phyloP scores from a whole-genome alignment of 1,140 invertebrate genomes.

The Rhynchophorus ferrugineus region DNA sequence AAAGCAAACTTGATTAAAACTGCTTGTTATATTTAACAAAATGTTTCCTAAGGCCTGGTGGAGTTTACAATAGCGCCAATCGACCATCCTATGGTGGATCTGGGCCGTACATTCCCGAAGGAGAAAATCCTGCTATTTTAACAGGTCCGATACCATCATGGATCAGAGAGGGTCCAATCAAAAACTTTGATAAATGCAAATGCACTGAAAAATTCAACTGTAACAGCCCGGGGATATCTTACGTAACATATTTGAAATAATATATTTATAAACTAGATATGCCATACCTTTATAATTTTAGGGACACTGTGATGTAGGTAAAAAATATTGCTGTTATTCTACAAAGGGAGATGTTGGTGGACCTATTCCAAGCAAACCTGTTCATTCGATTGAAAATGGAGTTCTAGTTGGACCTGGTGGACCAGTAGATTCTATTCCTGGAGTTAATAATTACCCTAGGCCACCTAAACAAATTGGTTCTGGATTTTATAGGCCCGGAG shows the following conservation, averaged over 20 bases:
- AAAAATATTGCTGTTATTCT: constrained; percentile 47
- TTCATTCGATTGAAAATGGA: constrained; percentile 38
- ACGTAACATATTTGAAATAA: constrained; percentile 38
- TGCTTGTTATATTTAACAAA: not conserved
- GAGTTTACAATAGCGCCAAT: constrained; percentile 19
- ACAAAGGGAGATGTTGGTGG: constrained; percentile 36
- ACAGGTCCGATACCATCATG: constrained; percentile 43
- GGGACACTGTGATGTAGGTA: constrained; percentile 47
- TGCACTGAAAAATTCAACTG: constrained; percentile 52
- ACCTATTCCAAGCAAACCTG: constrained; percentile 30
- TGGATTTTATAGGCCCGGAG: constrained; percentile 24
- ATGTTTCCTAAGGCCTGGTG: constrained; percentile 24
- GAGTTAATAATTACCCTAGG: constrained; percentile 10
- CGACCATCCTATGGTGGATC: constrained; percentile 14
- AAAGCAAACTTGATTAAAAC: not conserved
- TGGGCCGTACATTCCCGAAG: constrained; percentile 16
- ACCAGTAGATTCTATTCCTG: constrained; percentile 18
- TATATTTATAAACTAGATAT: not conserved
- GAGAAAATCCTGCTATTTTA: constrained; percentile 28
- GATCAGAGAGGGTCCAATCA: constrained; percentile 39
- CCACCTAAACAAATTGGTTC: constrained; percentile 11
- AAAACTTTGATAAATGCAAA: constrained; percentile 46
- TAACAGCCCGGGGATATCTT: constrained; percentile 45
- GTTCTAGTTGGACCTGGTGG: constrained; percentile 47
- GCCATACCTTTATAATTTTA: constrained; percentile 29